phyloP scores from a whole-genome alignment of 2,888 invertebrate genomes.

The Cheilosia vernalis region DNA sequence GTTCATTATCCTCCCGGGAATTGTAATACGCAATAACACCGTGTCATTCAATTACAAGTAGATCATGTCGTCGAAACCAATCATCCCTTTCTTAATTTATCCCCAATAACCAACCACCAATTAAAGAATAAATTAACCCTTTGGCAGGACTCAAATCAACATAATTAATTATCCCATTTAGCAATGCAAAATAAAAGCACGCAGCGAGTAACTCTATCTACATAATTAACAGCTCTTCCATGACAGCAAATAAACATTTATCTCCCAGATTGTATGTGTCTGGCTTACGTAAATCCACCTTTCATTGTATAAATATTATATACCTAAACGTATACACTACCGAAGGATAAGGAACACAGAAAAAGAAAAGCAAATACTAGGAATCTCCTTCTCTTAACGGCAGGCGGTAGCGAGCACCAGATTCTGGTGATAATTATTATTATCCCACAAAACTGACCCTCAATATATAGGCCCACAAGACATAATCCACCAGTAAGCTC shows the following conservation, averaged over 20 bases:
- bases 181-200: slow-evolving; percentile 26
- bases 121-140: slow-evolving; percentile 61
- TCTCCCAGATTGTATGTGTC: slow-evolving; percentile 30
- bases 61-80: slow-evolving; percentile 54
- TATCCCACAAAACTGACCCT: slow-evolving; percentile 63
- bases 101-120: slow-evolving; percentile 40
- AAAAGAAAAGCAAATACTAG: slow-evolving; percentile 7
- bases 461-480: slow-evolving; percentile 28
- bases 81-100: slow-evolving; percentile 25
- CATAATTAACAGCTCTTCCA: slow-evolving; percentile 60
- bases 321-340: neutral
- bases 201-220: slow-evolving; percentile 13
- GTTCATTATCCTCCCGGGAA: slow-evolving; percentile 2
- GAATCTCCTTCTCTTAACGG: neutral
- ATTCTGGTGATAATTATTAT: slow-evolving; percentile 54
- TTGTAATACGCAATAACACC: neutral
- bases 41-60: slow-evolving; percentile 46
- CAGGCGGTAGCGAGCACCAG: slow-evolving; percentile 12
- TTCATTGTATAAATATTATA: slow-evolving; percentile 19
- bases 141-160: slow-evolving; percentile 31
- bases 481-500: slow-evolving; percentile 64
- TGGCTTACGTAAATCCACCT: slow-evolving; percentile 48
- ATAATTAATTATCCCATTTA: slow-evolving; percentile 68
- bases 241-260: slow-evolving; percentile 51
- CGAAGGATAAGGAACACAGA: slow-evolving; percentile 9